Conservation (phyloP, 2,797 vertebrate species). For the Capromys pilorides region DNA sequence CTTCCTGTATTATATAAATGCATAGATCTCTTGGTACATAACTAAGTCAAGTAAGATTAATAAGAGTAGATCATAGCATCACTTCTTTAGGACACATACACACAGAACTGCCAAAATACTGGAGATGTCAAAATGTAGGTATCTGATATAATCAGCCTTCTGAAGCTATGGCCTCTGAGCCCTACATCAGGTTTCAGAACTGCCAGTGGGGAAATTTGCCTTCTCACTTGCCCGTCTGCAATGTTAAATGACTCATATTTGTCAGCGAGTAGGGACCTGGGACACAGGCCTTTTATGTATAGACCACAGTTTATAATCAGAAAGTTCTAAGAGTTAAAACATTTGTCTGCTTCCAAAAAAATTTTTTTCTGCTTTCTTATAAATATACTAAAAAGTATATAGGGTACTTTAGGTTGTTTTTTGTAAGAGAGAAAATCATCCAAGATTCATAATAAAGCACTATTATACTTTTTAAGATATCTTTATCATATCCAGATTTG, state of each 20-base stretch:
- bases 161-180: slow-evolving; percentile 78
- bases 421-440: not conserved
- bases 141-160: slow-evolving; percentile 75
- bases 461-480: no score
- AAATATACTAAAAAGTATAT: slow-evolving; percentile 43
- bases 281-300: slow-evolving; percentile 51
- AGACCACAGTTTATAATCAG: slow-evolving; percentile 83
- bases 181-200: slow-evolving; percentile 75
- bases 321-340: slow-evolving; percentile 71
- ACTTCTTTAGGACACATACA: slow-evolving; percentile 67
- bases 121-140: slow-evolving; percentile 66
- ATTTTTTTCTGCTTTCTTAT: slow-evolving; percentile 46
- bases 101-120: slow-evolving; percentile 69
- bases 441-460: no score
- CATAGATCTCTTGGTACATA: not conserved
- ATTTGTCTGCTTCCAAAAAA: slow-evolving; percentile 57
- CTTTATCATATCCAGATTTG: no score
- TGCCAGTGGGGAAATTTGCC: slow-evolving; percentile 76
- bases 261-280: slow-evolving; percentile 64
- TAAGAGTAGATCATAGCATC: slow-evolving; percentile 67
- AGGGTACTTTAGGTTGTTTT: slow-evolving; percentile 26
- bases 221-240: slow-evolving; percentile 78
- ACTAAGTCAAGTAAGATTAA: slow-evolving; percentile 47
- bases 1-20: slow-evolving; percentile 81
- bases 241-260: slow-evolving; percentile 81